Percentiles rank a stretch among this genome's conserved stretches.
phyloP scores from a whole-genome alignment of 2,888 invertebrate species.

The Scrobipalpa atriplicella region DNA sequence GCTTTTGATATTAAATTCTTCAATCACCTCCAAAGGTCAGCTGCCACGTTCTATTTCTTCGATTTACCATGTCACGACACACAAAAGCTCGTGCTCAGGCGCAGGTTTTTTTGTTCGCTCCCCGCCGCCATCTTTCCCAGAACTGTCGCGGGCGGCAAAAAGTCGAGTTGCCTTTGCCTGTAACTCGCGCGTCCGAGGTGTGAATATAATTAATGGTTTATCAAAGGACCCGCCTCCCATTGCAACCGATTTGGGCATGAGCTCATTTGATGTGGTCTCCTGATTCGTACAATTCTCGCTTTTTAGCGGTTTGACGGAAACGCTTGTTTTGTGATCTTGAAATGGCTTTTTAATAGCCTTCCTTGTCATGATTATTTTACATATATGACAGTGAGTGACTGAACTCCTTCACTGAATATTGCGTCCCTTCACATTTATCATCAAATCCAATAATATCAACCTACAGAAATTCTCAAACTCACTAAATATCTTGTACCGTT shows the following conservation, averaged over 20 bases:
- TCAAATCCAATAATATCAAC: not conserved
- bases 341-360: not conserved
- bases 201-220: conserved; percentile 79
- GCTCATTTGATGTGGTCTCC: conserved; percentile 47
- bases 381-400: too few species aligned
- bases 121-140: conserved; percentile 64
- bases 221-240: conserved; percentile 68
- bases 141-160: conserved; percentile 63
- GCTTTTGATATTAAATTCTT: not conserved
- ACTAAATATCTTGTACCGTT: not conserved
- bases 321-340: not conserved
- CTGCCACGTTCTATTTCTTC: conserved; percentile 38
- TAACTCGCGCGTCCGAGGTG: conserved; percentile 62
- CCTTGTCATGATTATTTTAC: not conserved
- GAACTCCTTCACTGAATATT: not conserved
- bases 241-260: conserved; percentile 55
- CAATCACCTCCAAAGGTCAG: conserved; percentile 26
- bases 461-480: not conserved
- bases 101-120: conserved; percentile 20
- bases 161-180: conserved; percentile 41
- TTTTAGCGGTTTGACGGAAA: conserved; percentile 9
- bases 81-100: conserved; percentile 41
- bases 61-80: conserved; percentile 52
- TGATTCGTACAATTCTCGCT: conserved; percentile 34
- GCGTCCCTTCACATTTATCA: not conserved